Conservation (phyloP, 2,888 invertebrate genomes). For the Leptarthrus brevirostris region DNA sequence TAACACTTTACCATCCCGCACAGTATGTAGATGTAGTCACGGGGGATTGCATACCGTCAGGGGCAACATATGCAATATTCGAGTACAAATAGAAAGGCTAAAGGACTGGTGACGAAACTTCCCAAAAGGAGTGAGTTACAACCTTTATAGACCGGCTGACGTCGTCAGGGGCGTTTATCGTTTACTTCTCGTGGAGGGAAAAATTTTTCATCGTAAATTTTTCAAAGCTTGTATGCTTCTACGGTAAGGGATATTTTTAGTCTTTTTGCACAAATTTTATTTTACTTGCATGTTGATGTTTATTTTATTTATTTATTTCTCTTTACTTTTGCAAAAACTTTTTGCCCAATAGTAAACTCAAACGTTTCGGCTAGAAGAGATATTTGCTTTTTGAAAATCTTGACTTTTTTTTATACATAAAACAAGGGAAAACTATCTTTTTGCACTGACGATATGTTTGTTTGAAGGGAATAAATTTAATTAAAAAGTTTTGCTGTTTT, state of each 20-base stretch:
- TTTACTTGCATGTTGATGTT: conserved; percentile 35
- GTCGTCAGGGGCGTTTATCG: conserved; percentile 8
- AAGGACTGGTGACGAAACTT: not conserved
- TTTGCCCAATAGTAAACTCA: not conserved
- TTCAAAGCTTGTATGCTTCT: not conserved
- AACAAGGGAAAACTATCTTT: not conserved
- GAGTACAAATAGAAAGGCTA: conserved; percentile 3
- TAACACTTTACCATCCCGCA: not conserved
- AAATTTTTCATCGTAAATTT: conserved; percentile 31
- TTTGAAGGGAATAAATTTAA: conserved; percentile 39
- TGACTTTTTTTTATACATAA: not conserved
- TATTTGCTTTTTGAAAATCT: conserved; percentile 16
- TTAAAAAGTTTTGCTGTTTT: conserved; percentile 12
- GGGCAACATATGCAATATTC: conserved; percentile 36
- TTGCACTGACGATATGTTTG: not conserved
- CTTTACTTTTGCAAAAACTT: not conserved
- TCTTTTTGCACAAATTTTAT: conserved; percentile 16
- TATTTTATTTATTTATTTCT: conserved; percentile 35
- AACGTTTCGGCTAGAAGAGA: not conserved
- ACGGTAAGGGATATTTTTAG: not conserved
- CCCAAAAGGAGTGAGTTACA: not conserved
- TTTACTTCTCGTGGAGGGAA: conserved; percentile 30
- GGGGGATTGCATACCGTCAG: not conserved
- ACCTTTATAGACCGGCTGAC: not conserved
- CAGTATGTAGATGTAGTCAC: no score